These are phyloP conservation scores for Cheilosia variabilis DNA, from an alignment of 2,888 invertebrate species.

Conservation along the genomic window DNA sequence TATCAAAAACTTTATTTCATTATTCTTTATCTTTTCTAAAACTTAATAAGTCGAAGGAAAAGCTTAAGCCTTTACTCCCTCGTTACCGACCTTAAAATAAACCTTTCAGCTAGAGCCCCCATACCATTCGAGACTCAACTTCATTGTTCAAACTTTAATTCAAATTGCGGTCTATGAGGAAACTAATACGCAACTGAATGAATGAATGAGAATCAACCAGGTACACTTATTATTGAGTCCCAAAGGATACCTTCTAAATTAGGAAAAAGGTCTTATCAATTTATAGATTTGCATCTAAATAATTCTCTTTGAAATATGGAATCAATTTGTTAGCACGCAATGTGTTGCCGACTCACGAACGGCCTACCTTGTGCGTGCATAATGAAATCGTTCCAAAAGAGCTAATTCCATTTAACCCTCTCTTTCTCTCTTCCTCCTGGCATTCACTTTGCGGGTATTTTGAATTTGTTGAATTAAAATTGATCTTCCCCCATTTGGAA, in stretches of 20 bases:
- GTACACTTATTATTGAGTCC: conserved; percentile 35
- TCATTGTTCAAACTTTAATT: conserved; percentile 4
- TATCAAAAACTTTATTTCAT: too few species aligned
- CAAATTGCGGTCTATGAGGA: conserved; percentile 5
- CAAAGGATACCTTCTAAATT: conserved; percentile 24
- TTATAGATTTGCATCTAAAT: conserved; percentile 59
- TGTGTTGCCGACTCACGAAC: conserved; percentile 1
- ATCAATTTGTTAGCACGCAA: conserved; percentile 44
- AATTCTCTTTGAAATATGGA: conserved; percentile 58
- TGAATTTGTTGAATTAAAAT: conserved; percentile 47
- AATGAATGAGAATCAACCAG: conserved; percentile 6
- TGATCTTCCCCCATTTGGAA: conserved; percentile 44
- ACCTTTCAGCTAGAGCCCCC: too few species aligned
- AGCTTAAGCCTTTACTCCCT: too few species aligned
- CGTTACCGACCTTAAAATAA: too few species aligned
- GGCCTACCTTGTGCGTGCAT: not conserved
- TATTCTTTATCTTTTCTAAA: too few species aligned
- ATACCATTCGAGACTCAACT: not conserved
- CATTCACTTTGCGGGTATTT: conserved; percentile 49
- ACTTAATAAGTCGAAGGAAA: too few species aligned
- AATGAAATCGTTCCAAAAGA: conserved; percentile 36
- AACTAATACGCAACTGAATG: not conserved
- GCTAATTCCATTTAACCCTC: conserved; percentile 36
- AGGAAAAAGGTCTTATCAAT: conserved; percentile 53
- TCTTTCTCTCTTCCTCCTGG: not conserved